Evolutionary conservation across 2,113 vertebrate genomes (phyloP).

Genomic region (Podiceps cristatus): DNA sequence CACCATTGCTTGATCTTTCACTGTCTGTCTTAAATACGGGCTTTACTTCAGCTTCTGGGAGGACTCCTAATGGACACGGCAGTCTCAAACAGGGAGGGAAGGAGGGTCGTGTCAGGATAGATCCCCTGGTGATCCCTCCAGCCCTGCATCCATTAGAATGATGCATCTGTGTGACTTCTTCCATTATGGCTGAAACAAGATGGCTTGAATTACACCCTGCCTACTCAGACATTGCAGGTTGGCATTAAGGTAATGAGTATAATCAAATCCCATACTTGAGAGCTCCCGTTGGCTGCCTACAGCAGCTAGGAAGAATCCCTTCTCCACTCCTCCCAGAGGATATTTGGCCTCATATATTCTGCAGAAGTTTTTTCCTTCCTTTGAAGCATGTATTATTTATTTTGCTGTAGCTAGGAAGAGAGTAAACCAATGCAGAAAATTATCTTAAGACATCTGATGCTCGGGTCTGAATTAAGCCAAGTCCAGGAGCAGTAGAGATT

Average conservation of each 20-base stretch:
- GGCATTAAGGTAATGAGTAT: conserved; percentile 30
- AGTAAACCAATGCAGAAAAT: conserved; percentile 26
- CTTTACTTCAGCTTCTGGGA: not conserved
- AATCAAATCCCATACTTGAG: conserved; percentile 30
- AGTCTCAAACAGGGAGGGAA: not conserved
- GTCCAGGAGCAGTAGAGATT: not conserved
- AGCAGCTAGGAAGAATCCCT: not conserved
- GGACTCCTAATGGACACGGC: not conserved
- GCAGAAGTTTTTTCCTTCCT: conserved; percentile 13
- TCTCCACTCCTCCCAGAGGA: not conserved
- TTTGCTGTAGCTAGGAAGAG: conserved; percentile 8
- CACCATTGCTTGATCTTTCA: not conserved
- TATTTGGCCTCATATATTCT: conserved; percentile 23
- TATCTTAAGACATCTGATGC: not conserved
- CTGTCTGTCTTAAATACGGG: not conserved
- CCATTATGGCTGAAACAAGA: not conserved
- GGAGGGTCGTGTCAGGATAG: not conserved
- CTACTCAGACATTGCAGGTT: conserved; percentile 10
- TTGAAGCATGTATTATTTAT: conserved; percentile 47
- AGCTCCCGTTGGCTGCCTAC: not conserved
- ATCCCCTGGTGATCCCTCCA: not conserved
- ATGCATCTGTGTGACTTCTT: not conserved
- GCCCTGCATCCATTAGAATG: not conserved
- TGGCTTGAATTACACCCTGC: conserved; percentile 10
- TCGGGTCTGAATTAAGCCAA: not conserved